Evolutionary conservation across 2,888 invertebrate species (phyloP).

Genomic region (Agriopis leucophaearia): DNA sequence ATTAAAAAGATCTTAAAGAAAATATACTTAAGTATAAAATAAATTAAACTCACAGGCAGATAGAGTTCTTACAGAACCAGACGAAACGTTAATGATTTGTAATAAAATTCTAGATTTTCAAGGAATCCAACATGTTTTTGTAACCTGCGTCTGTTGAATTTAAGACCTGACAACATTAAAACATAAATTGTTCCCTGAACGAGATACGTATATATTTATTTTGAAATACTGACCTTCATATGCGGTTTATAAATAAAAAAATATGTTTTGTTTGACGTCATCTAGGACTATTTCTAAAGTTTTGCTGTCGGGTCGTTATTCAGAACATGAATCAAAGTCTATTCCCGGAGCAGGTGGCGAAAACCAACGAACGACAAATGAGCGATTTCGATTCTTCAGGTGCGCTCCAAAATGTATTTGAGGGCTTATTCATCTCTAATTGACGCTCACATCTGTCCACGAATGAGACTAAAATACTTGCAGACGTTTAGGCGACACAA

Average conservation of each 20-base stretch:
- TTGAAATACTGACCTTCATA: slow-evolving; percentile 55
- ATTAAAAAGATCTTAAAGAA: slow-evolving; percentile 23
- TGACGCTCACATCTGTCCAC: slow-evolving; percentile 37
- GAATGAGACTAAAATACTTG: slow-evolving; percentile 36
- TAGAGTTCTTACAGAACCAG: slow-evolving; percentile 24
- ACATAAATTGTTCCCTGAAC: slow-evolving; percentile 47
- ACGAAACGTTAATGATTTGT: slow-evolving; percentile 29
- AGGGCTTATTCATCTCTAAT: slow-evolving; percentile 40
- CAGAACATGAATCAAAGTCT: slow-evolving; percentile 77
- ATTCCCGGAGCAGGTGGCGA: slow-evolving; percentile 69
- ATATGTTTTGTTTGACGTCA: slow-evolving; percentile 75
- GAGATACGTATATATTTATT: slow-evolving; percentile 50
- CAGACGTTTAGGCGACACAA: slow-evolving; percentile 43
- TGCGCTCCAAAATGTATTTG: slow-evolving; percentile 44
- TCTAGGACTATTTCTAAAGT: slow-evolving; percentile 69
- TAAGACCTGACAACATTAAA: slow-evolving; percentile 47
- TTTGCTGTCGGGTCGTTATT: slow-evolving; percentile 57
- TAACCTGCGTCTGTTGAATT: slow-evolving; percentile 40
- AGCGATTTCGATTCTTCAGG: slow-evolving; percentile 62
- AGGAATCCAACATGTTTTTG: slow-evolving; percentile 29
- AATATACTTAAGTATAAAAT: slow-evolving; percentile 14
- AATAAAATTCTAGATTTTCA: slow-evolving; percentile 37
- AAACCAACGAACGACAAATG: slow-evolving; percentile 69
- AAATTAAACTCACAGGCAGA: slow-evolving; percentile 24
- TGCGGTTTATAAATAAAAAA: slow-evolving; percentile 62